Evolutionary conservation across 2,888 invertebrate genomes (phyloP), one percentile per base, ranked within the genome.

Genomic region (Cephus pulcher): DNA sequence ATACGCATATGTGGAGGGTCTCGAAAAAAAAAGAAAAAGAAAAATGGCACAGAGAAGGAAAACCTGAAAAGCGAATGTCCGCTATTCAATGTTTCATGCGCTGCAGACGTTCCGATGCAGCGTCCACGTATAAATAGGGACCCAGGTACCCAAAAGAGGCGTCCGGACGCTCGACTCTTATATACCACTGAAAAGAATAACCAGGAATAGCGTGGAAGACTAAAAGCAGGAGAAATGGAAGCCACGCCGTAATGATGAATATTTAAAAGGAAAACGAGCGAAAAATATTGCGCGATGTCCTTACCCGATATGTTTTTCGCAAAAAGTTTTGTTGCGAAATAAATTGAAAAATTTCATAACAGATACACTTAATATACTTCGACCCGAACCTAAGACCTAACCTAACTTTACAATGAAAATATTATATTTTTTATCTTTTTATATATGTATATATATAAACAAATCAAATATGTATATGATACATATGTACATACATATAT

Each of bases 71-170:
- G 34, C 34, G 23, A 30, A 56, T 9, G 56, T 35, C 37, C 37
- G 23, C 74, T n/a, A 74, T 74, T 74, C 74, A 35, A 74, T 74
- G 34, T 74, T 74, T 74, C 35, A 74, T 74, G 35, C 30, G 34
- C 37, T 74, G 74, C 35, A 74, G 30, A 35, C 74, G 35, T 34
- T 34, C n/a, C 30, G 35, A n/a, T 34, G 74, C 34, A 34, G 34
- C 74, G 12, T 74, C 34, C 30, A 71, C 56, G 9, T 56, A 56
- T 56, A 56, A 56, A 56, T 56, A 23, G 23, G 23, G 9, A 71
- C 71, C 12, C 70, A 30, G 30, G 30, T 33, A 30, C 30, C 30
- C 71, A 34, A 23, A 23, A 34, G 71, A 32, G 32, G 32, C 71
- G 71, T 32, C 71, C 71, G 71, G 15, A 33, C 71, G 32, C 32